These are phyloP conservation scores for Eulemur coronatus DNA, from an alignment of 2,797 vertebrate genomes.

Conservation along the genomic window DNA sequence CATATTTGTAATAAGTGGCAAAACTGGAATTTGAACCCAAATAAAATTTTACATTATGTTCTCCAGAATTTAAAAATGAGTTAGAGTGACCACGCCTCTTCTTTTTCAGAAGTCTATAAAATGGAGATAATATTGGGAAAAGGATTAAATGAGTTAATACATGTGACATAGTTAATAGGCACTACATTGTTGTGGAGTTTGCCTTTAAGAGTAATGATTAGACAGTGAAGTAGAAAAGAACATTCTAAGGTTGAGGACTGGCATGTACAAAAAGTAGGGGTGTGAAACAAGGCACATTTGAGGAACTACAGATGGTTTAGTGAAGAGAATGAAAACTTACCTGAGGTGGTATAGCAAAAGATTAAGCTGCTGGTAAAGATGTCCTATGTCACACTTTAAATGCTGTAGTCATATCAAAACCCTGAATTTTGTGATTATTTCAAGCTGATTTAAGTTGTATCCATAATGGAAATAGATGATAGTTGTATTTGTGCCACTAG, in stretches of 20 bases:
- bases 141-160: neutral
- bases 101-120: neutral
- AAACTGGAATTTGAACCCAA: neutral
- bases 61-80: neutral
- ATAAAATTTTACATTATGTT: neutral
- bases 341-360: neutral
- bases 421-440: neutral
- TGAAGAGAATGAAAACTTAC: neutral
- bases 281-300: neutral
- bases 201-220: neutral
- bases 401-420: neutral
- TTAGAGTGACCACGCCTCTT: neutral
- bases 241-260: neutral
- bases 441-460: neutral
- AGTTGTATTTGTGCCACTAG: conserved; percentile 51
- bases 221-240: neutral
- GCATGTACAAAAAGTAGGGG: neutral
- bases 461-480: neutral
- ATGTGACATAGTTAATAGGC: neutral
- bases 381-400: neutral
- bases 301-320: neutral
- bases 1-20: neutral
- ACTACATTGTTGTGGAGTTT: neutral
- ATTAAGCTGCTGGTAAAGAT: neutral
- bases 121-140: neutral